These are phyloP conservation scores for Sarcophaga peregrina DNA, from an alignment of 1,140 invertebrate genomes.

Conservation along the genomic window DNA sequence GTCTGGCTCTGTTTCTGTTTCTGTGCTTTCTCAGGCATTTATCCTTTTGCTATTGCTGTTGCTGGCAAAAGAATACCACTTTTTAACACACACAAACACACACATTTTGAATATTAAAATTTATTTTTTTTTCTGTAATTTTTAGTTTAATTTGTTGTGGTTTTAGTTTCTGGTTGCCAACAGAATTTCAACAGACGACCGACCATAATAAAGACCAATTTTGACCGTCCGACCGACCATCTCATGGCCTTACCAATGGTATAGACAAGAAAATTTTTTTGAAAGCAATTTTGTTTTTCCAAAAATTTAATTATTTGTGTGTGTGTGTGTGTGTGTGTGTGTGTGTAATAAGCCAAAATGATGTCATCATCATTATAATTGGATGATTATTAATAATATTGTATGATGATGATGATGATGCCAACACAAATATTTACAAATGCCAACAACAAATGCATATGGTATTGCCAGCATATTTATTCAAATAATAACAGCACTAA, in stretches of 20 bases:
- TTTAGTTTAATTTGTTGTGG: constrained; percentile 15
- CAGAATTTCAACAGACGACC: not conserved
- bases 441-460: not conserved
- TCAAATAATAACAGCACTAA: not conserved
- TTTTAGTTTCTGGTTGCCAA: not conserved
- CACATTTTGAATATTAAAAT: not conserved
- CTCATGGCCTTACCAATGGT: too few relatives aligned
- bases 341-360: too few relatives aligned
- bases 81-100: not conserved
- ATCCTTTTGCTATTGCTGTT: not conserved
- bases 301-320: too few relatives aligned
- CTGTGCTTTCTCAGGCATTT: not conserved
- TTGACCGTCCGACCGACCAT: too few relatives aligned
- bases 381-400: too few relatives aligned
- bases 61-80: not conserved
- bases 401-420: too few relatives aligned
- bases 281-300: too few relatives aligned
- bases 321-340: too few relatives aligned
- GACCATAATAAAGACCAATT: too few relatives aligned
- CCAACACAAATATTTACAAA: not conserved
- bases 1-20: not conserved
- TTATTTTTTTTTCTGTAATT: constrained; percentile 6
- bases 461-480: not conserved
- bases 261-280: too few relatives aligned
- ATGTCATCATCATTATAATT: too few relatives aligned